A percentile compares a stretch with the other conserved stretches of the same genome.
These are phyloP conservation scores for Adineta ricciae DNA, from an alignment of 2,888 invertebrate genomes.

Conservation along the genomic window DNA sequence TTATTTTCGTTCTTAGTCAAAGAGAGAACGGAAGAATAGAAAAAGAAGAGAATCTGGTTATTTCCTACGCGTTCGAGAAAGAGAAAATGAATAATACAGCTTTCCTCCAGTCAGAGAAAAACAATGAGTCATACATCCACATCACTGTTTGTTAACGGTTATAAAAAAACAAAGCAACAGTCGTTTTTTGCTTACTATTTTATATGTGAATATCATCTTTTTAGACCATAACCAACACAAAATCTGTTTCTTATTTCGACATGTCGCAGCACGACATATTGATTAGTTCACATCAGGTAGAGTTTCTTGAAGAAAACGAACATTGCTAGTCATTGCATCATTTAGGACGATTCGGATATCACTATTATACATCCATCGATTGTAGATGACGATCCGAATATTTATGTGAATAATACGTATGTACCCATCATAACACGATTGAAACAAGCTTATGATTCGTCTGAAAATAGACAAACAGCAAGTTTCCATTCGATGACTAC, in stretches of 20 bases:
- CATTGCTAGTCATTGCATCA: too few relatives aligned
- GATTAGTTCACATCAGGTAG: too few relatives aligned
- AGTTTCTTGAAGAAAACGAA: too few relatives aligned
- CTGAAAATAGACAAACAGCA: neutral
- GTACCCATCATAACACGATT: conserved; percentile 3
- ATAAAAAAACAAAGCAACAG: too few relatives aligned
- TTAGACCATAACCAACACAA: too few relatives aligned
- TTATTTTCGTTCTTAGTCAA: neutral
- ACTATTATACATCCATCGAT: too few relatives aligned
- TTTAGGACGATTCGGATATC: too few relatives aligned
- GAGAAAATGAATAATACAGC: neutral
- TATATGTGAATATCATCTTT: neutral
- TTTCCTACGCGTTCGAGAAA: neutral
- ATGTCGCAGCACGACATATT: too few relatives aligned
- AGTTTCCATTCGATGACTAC: neutral
- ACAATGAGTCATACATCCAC: neutral
- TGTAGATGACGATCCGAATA: too few relatives aligned
- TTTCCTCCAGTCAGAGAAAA: neutral
- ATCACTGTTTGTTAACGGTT: neutral
- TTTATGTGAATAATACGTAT: too few relatives aligned
- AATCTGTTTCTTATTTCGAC: too few relatives aligned
- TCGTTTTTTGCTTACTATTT: too few relatives aligned
- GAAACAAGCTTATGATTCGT: neutral
- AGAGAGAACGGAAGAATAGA: neutral
- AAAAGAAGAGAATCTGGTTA: neutral